Evolutionary conservation across 2,113 vertebrate species (phyloP).

Genomic region (Ceyx margarethae): DNA sequence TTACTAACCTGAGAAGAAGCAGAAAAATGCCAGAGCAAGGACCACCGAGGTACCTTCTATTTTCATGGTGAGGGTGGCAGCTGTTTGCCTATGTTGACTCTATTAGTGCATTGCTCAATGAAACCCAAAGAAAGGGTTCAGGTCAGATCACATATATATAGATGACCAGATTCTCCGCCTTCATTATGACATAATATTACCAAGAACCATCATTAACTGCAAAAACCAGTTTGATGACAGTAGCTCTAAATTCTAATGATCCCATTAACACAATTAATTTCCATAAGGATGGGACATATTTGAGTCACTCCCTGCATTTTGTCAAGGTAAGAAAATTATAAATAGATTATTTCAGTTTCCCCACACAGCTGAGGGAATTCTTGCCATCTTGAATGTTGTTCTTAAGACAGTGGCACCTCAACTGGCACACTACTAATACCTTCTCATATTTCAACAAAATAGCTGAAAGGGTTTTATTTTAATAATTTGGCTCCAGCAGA

Average conservation of each 20-base stretch:
- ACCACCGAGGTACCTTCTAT: slow-evolving; percentile 59
- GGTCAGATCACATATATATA: slow-evolving; percentile 48
- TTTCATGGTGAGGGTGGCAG: slow-evolving; percentile 67
- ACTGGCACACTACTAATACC: neutral
- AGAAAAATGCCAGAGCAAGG: slow-evolving; percentile 66
- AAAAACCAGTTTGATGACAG: slow-evolving; percentile 68
- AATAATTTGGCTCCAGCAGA: neutral
- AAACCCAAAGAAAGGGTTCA: slow-evolving; percentile 49
- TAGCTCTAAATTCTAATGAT: slow-evolving; percentile 57
- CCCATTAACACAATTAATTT: slow-evolving; percentile 68
- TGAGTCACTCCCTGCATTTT: slow-evolving; percentile 64
- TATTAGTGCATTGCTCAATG: slow-evolving; percentile 59
- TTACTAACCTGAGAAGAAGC: slow-evolving; percentile 70
- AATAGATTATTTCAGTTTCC: neutral
- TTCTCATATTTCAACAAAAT: neutral
- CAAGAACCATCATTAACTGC: slow-evolving; percentile 59
- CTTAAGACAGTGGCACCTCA: neutral
- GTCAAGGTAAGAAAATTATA: slow-evolving; percentile 43
- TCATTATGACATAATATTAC: slow-evolving; percentile 44
- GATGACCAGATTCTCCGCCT: slow-evolving; percentile 63
- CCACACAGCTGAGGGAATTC: neutral
- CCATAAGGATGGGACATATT: slow-evolving; percentile 53
- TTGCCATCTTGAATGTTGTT: neutral
- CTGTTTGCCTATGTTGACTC: slow-evolving; percentile 42
- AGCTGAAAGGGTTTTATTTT: neutral